Conservation (phyloP, 2,888 invertebrate genomes). For the Rugalucina vietnamica region DNA sequence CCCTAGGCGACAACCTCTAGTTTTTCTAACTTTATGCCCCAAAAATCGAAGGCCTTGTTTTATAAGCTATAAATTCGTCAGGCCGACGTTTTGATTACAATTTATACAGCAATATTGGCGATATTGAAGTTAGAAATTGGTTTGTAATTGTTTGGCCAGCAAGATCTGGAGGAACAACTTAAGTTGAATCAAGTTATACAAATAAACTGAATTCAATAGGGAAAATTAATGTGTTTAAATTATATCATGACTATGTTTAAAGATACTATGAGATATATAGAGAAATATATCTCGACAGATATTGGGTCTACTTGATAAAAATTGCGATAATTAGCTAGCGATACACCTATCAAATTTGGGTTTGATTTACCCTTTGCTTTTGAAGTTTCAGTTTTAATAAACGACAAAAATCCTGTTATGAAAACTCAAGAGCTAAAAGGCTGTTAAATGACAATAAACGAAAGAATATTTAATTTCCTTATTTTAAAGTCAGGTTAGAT, state of each 20-base stretch:
- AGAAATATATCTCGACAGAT: not conserved
- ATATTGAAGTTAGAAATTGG: conserved; percentile 8
- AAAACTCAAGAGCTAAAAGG: not conserved
- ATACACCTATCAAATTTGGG: not conserved
- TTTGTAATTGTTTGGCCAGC: not conserved
- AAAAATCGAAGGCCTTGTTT: not conserved
- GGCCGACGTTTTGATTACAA: not conserved
- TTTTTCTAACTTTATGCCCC: not conserved
- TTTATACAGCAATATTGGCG: not conserved
- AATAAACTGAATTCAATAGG: not conserved
- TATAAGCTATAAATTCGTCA: not conserved
- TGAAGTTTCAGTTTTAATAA: not conserved
- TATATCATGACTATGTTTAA: conserved; percentile 9
- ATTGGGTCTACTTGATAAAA: conserved; percentile 6
- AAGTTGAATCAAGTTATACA: not conserved
- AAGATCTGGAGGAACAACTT: not conserved
- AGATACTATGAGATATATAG: not conserved
- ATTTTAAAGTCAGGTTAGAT: not conserved
- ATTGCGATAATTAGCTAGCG: not conserved
- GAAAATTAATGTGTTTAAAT: not conserved
- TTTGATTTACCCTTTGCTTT: not conserved
- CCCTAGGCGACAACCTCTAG: no score
- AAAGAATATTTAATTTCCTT: conserved; percentile 2
- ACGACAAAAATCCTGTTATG: not conserved
- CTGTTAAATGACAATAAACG: not conserved